Evolutionary conservation across 2,888 invertebrate species (phyloP).

Genomic region (Microplitis manilae): DNA sequence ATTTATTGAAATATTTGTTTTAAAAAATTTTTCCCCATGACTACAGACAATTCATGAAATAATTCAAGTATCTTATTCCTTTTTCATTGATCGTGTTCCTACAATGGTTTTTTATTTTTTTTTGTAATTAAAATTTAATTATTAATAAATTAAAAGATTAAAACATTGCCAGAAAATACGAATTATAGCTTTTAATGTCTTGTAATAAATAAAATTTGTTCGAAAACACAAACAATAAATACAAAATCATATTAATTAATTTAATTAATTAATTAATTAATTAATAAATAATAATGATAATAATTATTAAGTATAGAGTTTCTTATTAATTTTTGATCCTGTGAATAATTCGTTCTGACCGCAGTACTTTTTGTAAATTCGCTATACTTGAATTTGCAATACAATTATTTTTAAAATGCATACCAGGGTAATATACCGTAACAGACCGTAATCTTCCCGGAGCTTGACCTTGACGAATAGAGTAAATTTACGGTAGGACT

Average conservation of each 20-base stretch:
- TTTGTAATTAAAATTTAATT: background rate
- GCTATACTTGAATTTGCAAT: constrained; percentile 20
- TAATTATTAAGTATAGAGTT: constrained; percentile 11
- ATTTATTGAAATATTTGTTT: background rate
- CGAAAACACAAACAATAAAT: background rate
- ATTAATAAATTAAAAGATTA: background rate
- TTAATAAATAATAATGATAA: constrained; percentile 28
- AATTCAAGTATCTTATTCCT: too few species aligned
- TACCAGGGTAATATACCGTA: too few species aligned
- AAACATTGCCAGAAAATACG: background rate
- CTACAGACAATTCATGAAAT: too few species aligned
- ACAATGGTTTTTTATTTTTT: background rate
- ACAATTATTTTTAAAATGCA: background rate
- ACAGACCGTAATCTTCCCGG: too few species aligned
- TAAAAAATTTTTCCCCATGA: too few species aligned
- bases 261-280: too few species aligned
- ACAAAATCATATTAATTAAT: background rate
- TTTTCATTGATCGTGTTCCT: too few species aligned
- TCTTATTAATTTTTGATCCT: constrained; percentile 40
- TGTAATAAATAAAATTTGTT: background rate
- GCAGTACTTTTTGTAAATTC: constrained; percentile 47
- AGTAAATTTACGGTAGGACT: too few species aligned
- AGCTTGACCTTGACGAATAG: too few species aligned
- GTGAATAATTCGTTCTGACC: constrained; percentile 40
- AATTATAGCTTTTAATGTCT: background rate